Evolutionary conservation across 35 echinoderm and acorn worm genomes (phyloP).

Genomic region (Apostichopus japonicus): DNA sequence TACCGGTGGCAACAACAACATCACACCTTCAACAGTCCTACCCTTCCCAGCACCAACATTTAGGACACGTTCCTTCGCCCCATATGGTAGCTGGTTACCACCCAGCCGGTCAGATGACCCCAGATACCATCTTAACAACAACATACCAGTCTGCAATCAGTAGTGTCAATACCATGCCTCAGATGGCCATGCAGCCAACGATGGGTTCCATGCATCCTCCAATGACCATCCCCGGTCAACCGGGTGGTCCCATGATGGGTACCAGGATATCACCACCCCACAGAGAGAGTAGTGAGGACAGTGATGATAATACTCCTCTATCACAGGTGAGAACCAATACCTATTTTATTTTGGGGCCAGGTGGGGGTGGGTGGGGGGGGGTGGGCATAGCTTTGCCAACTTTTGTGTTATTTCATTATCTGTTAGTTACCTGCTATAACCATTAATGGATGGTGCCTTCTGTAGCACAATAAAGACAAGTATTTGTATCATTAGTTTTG

Average conservation of each 20-base stretch:
- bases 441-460: too few relatives aligned
- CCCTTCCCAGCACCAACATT: slow-evolving; percentile 49
- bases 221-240: slow-evolving; percentile 60
- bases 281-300: slow-evolving; percentile 93
- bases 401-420: too few relatives aligned
- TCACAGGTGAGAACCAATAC: slow-evolving; percentile 72
- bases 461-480: too few relatives aligned
- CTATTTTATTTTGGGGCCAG: too few relatives aligned
- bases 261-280: slow-evolving; percentile 77
- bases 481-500: too few relatives aligned
- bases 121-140: slow-evolving; percentile 81
- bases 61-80: slow-evolving; percentile 52
- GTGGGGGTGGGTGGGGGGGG: too few relatives aligned
- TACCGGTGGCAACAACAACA: slow-evolving; percentile 57
- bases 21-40: slow-evolving; percentile 69
- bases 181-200: slow-evolving; percentile 66
- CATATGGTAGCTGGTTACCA: slow-evolving; percentile 73
- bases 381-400: too few relatives aligned
- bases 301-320: slow-evolving; percentile 97
- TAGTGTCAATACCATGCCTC: slow-evolving; percentile 70
- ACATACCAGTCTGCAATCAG: slow-evolving; percentile 96
- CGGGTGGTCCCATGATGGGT: slow-evolving; percentile 35
- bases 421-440: too few relatives aligned
- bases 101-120: slow-evolving; percentile 60
- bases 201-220: slow-evolving; percentile 67